Percentiles rank a stretch among this genome's conserved stretches.
phyloP scores from a whole-genome alignment of 1,140 invertebrate species.

The Ridgeia piscesae region DNA sequence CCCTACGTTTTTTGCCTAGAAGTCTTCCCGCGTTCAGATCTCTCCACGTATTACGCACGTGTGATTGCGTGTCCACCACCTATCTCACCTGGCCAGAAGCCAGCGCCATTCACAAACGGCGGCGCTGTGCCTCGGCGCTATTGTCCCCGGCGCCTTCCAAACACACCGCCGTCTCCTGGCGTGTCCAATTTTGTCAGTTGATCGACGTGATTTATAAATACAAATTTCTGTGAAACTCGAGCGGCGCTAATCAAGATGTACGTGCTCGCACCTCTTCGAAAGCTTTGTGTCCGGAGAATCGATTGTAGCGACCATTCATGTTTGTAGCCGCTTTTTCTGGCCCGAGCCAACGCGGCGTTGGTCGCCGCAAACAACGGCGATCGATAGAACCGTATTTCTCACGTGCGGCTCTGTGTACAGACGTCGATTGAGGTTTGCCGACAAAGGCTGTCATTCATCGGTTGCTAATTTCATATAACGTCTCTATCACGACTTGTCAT shows the following conservation, averaged over 20 bases:
- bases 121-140: neutral
- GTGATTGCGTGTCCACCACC: neutral
- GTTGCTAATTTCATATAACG: neutral
- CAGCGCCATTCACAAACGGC: neutral
- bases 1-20: neutral
- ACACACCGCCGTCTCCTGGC: neutral
- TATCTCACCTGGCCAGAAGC: neutral
- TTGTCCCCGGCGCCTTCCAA: neutral
- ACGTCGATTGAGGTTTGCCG: neutral
- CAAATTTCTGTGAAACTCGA: neutral
- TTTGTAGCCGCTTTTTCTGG: neutral
- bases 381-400: neutral
- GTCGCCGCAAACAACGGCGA: neutral
- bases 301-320: neutral
- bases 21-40: neutral
- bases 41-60: neutral
- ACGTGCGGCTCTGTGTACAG: neutral
- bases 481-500: neutral
- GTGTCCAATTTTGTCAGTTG: neutral
- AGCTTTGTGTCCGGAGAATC: neutral
- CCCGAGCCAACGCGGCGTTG: neutral
- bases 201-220: neutral
- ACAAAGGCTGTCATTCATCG: neutral
- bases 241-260: neutral
- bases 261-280: neutral